Conservation (phyloP, 1,140 invertebrate genomes). For the Dolichoris vasculosae region DNA sequence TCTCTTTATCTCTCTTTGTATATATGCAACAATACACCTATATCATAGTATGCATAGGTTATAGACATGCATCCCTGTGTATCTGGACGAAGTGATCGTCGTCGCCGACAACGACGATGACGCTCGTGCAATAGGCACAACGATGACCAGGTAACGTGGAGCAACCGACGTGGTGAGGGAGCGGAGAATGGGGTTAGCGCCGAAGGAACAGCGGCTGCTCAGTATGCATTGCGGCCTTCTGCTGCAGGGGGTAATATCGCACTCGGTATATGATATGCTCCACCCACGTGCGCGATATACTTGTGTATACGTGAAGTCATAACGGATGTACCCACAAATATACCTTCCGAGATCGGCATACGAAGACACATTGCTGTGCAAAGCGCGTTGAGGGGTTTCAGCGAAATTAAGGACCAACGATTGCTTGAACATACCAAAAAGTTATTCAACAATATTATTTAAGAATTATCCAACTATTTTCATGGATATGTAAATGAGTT, state of each 20-base stretch:
- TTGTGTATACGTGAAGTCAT: not conserved
- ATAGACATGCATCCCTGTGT: not conserved
- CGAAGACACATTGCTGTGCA: not conserved
- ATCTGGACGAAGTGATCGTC: not conserved
- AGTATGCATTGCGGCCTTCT: slow-evolving; percentile 73
- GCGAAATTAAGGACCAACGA: not conserved
- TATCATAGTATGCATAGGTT: not conserved
- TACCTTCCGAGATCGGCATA: not conserved
- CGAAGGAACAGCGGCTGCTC: slow-evolving; percentile 66
- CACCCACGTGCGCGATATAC: not conserved
- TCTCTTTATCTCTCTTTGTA: not conserved
- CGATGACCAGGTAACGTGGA: slow-evolving; percentile 66
- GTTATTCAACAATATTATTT: too few relatives aligned
- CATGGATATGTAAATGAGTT: too few relatives aligned
- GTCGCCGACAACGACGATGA: not conserved
- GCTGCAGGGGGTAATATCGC: slow-evolving; percentile 65
- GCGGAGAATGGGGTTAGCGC: not conserved
- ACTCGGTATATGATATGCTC: slow-evolving; percentile 65
- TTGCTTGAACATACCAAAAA: not conserved
- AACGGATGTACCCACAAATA: not conserved
- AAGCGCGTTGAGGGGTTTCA: not conserved
- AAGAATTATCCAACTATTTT: too few relatives aligned
- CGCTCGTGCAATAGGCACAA: slow-evolving; percentile 14
- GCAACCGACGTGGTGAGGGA: slow-evolving; percentile 56
- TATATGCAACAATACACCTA: too few relatives aligned